Percentiles rank a stretch among this genome's conserved stretches.
Conservation (phyloP, 1,140 invertebrate genomes). For the Dermatophagoides farinae region DNA sequence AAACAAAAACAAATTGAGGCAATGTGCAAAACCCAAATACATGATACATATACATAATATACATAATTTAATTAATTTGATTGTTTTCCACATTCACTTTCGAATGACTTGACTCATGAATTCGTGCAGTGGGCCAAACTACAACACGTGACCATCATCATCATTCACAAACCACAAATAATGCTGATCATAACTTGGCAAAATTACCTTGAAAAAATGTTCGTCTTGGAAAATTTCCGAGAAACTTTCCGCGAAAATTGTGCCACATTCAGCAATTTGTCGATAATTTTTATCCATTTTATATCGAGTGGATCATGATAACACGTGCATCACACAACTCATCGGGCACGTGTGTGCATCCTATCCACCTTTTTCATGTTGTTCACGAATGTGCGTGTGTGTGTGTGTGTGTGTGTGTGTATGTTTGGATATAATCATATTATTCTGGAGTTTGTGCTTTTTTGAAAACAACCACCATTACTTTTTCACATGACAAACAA, state of each 20-base stretch:
- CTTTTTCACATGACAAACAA: background rate
- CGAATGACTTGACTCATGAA: background rate
- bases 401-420: no score
- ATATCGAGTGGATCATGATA: background rate
- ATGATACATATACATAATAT: conserved; percentile 9
- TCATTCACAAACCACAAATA: no score
- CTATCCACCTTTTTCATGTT: conserved; percentile 2
- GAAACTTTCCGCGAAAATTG: no score
- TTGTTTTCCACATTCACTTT: background rate
- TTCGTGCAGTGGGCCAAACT: background rate
- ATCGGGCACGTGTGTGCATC: background rate
- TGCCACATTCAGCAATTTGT: conserved; percentile 9
- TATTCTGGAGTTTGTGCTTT: no score
- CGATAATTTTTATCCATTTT: background rate
- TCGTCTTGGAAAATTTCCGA: background rate
- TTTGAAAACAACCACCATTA: background rate
- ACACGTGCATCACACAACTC: background rate
- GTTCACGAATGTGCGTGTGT: no score
- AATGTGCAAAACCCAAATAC: conserved; percentile 12
- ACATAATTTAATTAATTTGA: conserved; percentile 14
- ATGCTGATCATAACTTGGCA: no score
- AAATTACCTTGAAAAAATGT: background rate
- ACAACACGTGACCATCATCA: background rate
- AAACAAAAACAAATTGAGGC: conserved; percentile 16
- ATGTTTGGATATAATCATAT: background rate